Conservation (phyloP, 2,888 invertebrate species). For the Peribatodes rhomboidaria region DNA sequence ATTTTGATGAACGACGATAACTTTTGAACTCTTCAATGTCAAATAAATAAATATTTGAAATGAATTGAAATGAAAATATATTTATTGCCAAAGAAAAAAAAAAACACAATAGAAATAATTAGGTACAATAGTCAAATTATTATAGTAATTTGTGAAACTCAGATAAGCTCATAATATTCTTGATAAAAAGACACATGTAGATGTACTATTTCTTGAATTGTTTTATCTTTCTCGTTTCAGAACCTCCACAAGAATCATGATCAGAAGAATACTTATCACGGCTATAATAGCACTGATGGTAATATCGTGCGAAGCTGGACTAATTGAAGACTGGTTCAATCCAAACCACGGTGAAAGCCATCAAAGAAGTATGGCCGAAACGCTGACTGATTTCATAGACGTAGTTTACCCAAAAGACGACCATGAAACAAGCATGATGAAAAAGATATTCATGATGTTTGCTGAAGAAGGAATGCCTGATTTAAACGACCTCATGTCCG, state of each 20-base stretch:
- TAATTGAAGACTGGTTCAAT: conserved; percentile 48
- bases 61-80: too few species aligned
- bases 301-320: conserved; percentile 51
- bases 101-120: too few species aligned
- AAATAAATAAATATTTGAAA: too few species aligned
- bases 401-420: conserved; percentile 74
- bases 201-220: too few species aligned
- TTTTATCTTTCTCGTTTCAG: conserved; percentile 56
- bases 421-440: conserved; percentile 67
- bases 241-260: conserved; percentile 47
- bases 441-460: conserved; percentile 69
- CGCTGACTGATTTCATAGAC: conserved; percentile 68
- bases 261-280: conserved; percentile 42
- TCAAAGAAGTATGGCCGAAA: conserved; percentile 66
- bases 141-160: neutral
- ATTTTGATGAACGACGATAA: too few species aligned
- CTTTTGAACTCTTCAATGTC: too few species aligned
- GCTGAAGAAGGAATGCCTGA: conserved; percentile 58
- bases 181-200: too few species aligned
- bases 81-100: too few species aligned
- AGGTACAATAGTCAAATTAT: too few species aligned
- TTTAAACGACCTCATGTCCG: conserved; percentile 41
- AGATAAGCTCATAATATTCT: neutral
- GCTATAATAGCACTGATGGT: conserved; percentile 32
- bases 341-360: conserved; percentile 33